A percentile compares a stretch with the other conserved stretches of the same genome.
These are phyloP conservation scores for Lepidochrysops patricia DNA, from an alignment of 2,888 invertebrate genomes.

Conservation along the genomic window DNA sequence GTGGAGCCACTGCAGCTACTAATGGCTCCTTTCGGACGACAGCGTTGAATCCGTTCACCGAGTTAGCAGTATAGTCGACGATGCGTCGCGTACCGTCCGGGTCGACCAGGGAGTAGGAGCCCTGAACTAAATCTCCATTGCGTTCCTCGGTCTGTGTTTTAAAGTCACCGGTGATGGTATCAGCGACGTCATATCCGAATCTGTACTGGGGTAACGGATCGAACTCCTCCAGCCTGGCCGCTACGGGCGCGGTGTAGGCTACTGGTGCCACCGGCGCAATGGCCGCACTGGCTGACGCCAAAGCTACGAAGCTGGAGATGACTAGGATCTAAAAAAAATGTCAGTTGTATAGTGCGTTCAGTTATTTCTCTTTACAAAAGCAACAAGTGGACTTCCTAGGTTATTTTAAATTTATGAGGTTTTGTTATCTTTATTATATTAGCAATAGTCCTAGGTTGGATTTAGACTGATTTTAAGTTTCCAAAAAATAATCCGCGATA, in stretches of 20 bases:
- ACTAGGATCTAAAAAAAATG: constrained; percentile 53
- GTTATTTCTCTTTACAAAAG: too few relatives aligned
- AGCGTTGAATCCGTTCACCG: constrained; percentile 60
- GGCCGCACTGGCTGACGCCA: constrained; percentile 47
- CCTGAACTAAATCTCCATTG: constrained; percentile 71
- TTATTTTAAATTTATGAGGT: too few relatives aligned
- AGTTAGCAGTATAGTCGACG: constrained; percentile 57
- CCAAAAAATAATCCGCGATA: too few relatives aligned
- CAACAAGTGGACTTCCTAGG: too few relatives aligned
- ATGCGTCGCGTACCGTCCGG: constrained; percentile 56
- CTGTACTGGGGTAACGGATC: constrained; percentile 75
- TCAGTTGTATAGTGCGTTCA: not conserved
- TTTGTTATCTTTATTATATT: too few relatives aligned
- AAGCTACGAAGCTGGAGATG: constrained; percentile 53
- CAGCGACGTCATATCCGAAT: constrained; percentile 59
- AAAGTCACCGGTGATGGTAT: constrained; percentile 61
- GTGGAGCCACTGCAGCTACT: constrained; percentile 45
- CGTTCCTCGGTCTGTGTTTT: constrained; percentile 66
- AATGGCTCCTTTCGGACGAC: constrained; percentile 57
- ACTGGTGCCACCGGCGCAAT: constrained; percentile 28
- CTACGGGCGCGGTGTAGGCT: constrained; percentile 36
- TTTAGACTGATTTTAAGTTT: too few relatives aligned
- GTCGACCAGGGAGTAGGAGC: constrained; percentile 58
- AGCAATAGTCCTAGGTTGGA: too few relatives aligned
- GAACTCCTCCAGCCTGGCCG: constrained; percentile 56